These are phyloP conservation scores for Peromyscus californicus DNA, from an alignment of 2,113 vertebrate genomes.

Conservation along the genomic window DNA sequence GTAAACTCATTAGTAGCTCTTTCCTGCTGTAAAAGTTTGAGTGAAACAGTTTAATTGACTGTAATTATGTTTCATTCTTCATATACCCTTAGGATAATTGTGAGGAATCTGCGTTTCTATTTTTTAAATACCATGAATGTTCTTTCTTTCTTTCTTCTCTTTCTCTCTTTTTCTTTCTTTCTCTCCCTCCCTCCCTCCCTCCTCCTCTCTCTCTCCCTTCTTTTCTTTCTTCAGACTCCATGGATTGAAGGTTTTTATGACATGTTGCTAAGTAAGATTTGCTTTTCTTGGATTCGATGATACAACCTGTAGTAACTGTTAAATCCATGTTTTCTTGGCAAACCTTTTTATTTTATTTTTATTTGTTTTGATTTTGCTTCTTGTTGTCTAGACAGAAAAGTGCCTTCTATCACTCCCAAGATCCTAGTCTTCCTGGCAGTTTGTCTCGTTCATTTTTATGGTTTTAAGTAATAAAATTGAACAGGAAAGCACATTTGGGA, in stretches of 20 bases:
- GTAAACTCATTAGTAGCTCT: neutral
- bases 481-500: constrained; percentile 62
- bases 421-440: constrained; percentile 53
- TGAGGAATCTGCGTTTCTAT: constrained; percentile 56
- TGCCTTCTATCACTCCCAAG: constrained; percentile 66
- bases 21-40: constrained; percentile 2
- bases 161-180: neutral
- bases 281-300: constrained; percentile 68
- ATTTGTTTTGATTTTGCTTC: constrained; percentile 59
- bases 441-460: constrained; percentile 61
- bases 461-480: constrained; percentile 66
- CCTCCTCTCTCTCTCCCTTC: constrained; percentile 15
- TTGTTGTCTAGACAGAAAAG: constrained; percentile 66
- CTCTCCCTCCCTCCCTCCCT: too few relatives aligned
- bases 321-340: constrained; percentile 26
- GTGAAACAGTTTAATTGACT: constrained; percentile 53
- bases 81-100: constrained; percentile 49
- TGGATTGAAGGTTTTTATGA: constrained; percentile 36
- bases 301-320: constrained; percentile 65
- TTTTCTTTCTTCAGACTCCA: constrained; percentile 32
- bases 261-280: constrained; percentile 58
- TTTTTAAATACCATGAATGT: constrained; percentile 48
- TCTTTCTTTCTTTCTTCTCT: neutral
- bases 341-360: constrained; percentile 51
- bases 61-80: constrained; percentile 11